Base-by-base conservation (phyloP, 2,113 vertebrate genomes). In the Arothron firmamentum region DNA sequence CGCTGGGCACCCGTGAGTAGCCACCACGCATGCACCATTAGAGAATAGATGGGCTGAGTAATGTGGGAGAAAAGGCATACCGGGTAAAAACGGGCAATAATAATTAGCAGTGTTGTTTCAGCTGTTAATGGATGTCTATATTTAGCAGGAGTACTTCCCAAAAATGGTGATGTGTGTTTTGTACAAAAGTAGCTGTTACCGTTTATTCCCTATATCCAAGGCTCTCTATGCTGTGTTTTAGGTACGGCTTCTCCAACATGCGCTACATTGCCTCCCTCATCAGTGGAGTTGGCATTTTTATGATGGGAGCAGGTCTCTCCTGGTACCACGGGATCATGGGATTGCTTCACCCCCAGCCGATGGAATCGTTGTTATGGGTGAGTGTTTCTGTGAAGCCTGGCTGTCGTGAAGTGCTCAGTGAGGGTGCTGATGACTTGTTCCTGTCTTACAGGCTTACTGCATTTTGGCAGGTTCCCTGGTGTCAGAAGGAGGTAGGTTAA, bases 191-290 rank as follows among this genome's bases (percentile, higher is more conserved):
- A 19, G 47, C 18, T 19, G 47, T 19, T n/a, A 6, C 18, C 18
- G 4, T 20, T 50, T 20, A 50, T 20, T 13, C 21, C 1, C 19
- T 45, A 16, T 12, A 15, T 6, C 16, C 11, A 52, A 15, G 8
- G 13, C 2, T 9, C 3, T 28, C 0, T 67, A 3, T 12, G 34
- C 4, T 14, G 1, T 65, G 49, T 56, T 63, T 55, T 80, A 99
- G 97, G 74, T 99, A 98, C 34, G 96, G 96, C 60, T 99, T 99
- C 89, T 93, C 94, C 78, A 99, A 99, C 86, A 99, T 99, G 96
- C 96, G 96, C 60, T 99, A 98, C 83, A 99, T 99, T 42, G 93
- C 94, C 67, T 99, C 97, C 46, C 91, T 99, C 25, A 98, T 99
- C 62, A 98, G 96, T 11, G 96, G 97, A 4, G 97, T 99, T 62